phyloP scores from a whole-genome alignment of 1,140 invertebrate genomes.

The Rhysida immarginata region DNA sequence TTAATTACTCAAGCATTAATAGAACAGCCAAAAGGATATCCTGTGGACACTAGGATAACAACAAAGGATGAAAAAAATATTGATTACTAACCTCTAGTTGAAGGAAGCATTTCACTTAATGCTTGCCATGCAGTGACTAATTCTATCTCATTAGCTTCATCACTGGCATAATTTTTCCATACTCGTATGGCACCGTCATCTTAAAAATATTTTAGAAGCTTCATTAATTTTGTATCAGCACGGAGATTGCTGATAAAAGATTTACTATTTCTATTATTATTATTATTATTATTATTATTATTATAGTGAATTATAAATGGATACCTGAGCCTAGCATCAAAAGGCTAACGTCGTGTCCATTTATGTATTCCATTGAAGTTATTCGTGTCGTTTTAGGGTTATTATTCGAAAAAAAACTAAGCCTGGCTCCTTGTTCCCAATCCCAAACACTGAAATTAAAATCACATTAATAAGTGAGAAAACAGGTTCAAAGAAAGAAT shows the following conservation, averaged over 20 bases:
- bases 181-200: constrained; percentile 64
- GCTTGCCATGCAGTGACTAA: constrained; percentile 70
- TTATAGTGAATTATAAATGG: too few species aligned
- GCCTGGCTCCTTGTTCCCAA: constrained; percentile 30
- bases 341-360: constrained; percentile 63
- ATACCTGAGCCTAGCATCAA: constrained; percentile 46
- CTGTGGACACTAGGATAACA: too few species aligned
- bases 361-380: constrained; percentile 71
- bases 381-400: constrained; percentile 40
- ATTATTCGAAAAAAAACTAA: constrained; percentile 27
- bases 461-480: too few species aligned
- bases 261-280: background rate
- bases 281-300: too few species aligned
- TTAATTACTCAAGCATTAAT: too few species aligned
- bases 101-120: constrained; percentile 45
- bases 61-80: too few species aligned
- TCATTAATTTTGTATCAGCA: background rate
- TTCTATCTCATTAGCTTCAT: constrained; percentile 28
- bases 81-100: constrained; percentile 25
- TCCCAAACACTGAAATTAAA: constrained; percentile 34
- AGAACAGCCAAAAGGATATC: too few species aligned
- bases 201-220: constrained; percentile 23
- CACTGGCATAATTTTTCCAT: constrained; percentile 37
- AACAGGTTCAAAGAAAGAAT: too few species aligned
- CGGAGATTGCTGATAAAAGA: background rate